These are phyloP conservation scores for Apamea anceps DNA, from an alignment of 2,888 invertebrate genomes.

Conservation along the genomic window DNA sequence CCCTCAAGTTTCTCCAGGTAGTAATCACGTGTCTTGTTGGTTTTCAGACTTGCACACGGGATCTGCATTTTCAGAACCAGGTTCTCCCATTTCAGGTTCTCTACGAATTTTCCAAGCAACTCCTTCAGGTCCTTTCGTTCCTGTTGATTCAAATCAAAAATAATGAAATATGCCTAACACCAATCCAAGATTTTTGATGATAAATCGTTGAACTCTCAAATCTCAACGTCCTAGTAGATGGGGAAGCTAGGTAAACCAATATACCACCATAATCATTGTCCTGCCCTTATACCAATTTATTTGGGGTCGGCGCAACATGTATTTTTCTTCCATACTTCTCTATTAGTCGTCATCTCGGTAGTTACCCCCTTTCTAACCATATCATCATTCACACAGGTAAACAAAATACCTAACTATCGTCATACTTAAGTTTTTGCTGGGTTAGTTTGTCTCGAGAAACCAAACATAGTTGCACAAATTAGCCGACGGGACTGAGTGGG, in stretches of 20 bases:
- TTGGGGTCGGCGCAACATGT: no score
- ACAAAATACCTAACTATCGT: not conserved
- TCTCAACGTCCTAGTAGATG: not conserved
- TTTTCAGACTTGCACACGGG: constrained; percentile 74
- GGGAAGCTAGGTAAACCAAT: not conserved
- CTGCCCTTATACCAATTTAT: not conserved
- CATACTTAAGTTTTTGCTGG: not conserved
- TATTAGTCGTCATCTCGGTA: no score
- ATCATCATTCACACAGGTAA: not conserved
- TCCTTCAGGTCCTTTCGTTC: constrained; percentile 77
- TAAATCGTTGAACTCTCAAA: not conserved
- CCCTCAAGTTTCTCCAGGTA: constrained; percentile 80
- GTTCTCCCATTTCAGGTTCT: constrained; percentile 81
- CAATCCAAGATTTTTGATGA: not conserved
- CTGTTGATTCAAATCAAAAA: constrained; percentile 64
- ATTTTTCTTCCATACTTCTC: no score
- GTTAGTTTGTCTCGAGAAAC: not conserved
- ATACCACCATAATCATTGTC: no score
- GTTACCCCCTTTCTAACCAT: not conserved
- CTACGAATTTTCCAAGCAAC: constrained; percentile 77
- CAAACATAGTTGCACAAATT: constrained; percentile 5
- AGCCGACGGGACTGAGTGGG: constrained; percentile 26
- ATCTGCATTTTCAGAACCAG: constrained; percentile 82
- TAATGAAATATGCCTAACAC: not conserved
- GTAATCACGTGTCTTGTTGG: constrained; percentile 77